A percentile compares a stretch with the other conserved stretches of the same genome.
phyloP scores from a whole-genome alignment of 2,888 invertebrate genomes.

The Drosophila nigricruria region DNA sequence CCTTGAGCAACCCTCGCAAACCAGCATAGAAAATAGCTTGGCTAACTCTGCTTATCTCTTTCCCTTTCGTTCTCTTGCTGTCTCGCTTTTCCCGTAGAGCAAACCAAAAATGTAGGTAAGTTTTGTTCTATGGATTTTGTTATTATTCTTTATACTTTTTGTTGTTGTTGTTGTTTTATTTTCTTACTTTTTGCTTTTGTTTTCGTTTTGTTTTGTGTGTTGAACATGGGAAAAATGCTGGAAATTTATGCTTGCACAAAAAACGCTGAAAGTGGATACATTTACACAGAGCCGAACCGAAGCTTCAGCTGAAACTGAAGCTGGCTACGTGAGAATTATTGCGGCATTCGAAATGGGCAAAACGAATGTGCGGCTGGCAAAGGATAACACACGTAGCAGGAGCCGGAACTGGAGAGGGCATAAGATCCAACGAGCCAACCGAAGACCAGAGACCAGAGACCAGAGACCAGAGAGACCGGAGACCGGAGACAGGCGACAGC shows the following conservation, averaged over 20 bases:
- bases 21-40: conserved; percentile 61
- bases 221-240: conserved; percentile 69
- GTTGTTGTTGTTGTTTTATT: conserved; percentile 3
- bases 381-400: conserved; percentile 66
- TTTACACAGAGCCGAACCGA: conserved; percentile 37
- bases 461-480: conserved; percentile 1
- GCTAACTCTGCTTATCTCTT: conserved; percentile 44
- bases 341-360: conserved; percentile 66
- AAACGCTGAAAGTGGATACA: conserved; percentile 65
- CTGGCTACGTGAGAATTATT: conserved; percentile 73
- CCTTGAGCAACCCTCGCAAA: conserved; percentile 33
- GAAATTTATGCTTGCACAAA: conserved; percentile 70
- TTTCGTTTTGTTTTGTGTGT: conserved; percentile 1
- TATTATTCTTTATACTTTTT: conserved; percentile 43
- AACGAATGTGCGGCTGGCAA: conserved; percentile 53
- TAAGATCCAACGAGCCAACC: conserved; percentile 19
- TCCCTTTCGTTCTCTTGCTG: background rate
- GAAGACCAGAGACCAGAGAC: conserved; percentile 24
- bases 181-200: background rate
- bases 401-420: conserved; percentile 14
- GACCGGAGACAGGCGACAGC: conserved; percentile 11
- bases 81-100: background rate
- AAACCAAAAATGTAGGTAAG: conserved; percentile 40
- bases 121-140: conserved; percentile 58
- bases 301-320: conserved; percentile 32